phyloP scores from a whole-genome alignment of 2,113 vertebrate species.

The Bufo bufo region DNA sequence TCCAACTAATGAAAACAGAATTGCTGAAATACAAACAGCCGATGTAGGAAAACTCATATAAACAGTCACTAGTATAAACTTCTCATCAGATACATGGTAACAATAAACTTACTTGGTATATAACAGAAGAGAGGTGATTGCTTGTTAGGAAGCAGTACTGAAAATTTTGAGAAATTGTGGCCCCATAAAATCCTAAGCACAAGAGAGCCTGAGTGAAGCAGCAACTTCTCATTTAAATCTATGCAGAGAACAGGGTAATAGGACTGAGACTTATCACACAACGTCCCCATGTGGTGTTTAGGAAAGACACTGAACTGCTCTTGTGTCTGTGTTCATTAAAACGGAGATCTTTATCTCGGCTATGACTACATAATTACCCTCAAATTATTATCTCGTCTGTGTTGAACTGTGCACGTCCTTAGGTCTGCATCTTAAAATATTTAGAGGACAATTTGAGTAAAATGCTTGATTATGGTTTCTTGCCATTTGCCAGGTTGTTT shows the following conservation, averaged over 20 bases:
- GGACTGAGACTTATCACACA: constrained; percentile 1
- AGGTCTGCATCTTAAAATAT: constrained; percentile 35
- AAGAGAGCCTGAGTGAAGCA: neutral
- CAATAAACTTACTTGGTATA: neutral
- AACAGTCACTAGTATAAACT: neutral
- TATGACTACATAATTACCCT: constrained; percentile 37
- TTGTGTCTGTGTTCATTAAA: constrained; percentile 30
- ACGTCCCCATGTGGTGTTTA: constrained; percentile 31
- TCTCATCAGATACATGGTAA: neutral
- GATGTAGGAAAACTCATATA: neutral
- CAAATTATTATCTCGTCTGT: constrained; percentile 37
- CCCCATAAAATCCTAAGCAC: neutral
- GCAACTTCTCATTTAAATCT: constrained; percentile 11
- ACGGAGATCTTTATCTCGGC: constrained; percentile 43
- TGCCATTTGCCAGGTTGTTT: constrained; percentile 28
- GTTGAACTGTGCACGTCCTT: constrained; percentile 24
- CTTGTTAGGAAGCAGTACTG: neutral
- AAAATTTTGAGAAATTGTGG: constrained; percentile 7
- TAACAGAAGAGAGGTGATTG: neutral
- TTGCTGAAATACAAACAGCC: neutral
- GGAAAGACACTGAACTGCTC: constrained; percentile 7
- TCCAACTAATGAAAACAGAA: neutral
- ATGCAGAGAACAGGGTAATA: neutral
- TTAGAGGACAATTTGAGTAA: constrained; percentile 16
- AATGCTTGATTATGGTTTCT: neutral